phyloP scores from a whole-genome alignment of 37 sponge, comb jelly and placozoan genomes.

The Tethya wilhelma region DNA sequence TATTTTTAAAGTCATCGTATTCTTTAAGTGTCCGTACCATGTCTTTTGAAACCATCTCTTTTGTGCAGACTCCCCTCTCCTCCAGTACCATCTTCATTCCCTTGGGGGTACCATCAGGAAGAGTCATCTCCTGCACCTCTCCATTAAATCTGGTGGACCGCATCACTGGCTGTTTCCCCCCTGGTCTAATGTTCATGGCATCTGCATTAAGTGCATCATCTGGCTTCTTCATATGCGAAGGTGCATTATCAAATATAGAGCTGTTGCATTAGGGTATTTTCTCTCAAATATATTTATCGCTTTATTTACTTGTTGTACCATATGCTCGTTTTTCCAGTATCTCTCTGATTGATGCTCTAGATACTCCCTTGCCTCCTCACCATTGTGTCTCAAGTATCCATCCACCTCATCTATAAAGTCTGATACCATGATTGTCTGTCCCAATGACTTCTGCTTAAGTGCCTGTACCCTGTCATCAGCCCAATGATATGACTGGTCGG shows the following conservation, averaged over 20 bases:
- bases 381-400: slow-evolving; percentile 5
- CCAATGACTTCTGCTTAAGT: slow-evolving; percentile 42
- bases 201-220: slow-evolving; percentile 41
- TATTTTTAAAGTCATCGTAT: slow-evolving; percentile 31
- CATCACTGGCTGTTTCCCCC: slow-evolving; percentile 55
- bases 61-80: slow-evolving; percentile 51
- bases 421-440: slow-evolving; percentile 38
- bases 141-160: slow-evolving; percentile 38
- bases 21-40: not conserved
- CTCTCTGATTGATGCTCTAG: not conserved
- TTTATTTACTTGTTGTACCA: slow-evolving; percentile 35
- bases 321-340: not conserved
- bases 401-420: slow-evolving; percentile 60
- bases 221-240: slow-evolving; percentile 37
- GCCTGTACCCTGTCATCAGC: not conserved
- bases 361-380: slow-evolving; percentile 1
- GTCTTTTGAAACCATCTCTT: slow-evolving; percentile 26
- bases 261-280: slow-evolving; percentile 36
- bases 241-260: slow-evolving; percentile 57
- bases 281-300: slow-evolving; percentile 26
- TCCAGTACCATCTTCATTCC: slow-evolving; percentile 38
- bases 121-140: slow-evolving; percentile 14
- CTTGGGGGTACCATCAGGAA: slow-evolving; percentile 37
- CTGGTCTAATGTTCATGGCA: slow-evolving; percentile 56
- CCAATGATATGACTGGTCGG: slow-evolving; percentile 37